Percentiles rank a stretch among this genome's conserved stretches.
phyloP scores from a whole-genome alignment of 2,888 invertebrate species.

The Pseudanteris insignis region DNA sequence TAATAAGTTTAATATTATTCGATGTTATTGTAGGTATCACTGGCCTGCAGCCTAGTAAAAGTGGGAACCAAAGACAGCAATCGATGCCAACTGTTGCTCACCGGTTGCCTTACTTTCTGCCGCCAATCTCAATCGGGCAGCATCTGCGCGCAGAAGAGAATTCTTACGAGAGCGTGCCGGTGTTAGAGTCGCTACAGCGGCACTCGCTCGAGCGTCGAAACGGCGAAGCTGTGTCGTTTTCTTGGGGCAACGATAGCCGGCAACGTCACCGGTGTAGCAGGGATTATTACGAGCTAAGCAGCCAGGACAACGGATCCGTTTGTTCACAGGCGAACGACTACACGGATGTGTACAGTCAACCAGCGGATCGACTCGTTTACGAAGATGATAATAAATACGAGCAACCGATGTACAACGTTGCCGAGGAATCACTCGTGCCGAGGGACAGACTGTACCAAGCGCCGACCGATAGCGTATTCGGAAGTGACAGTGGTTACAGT shows the following conservation, averaged over 20 bases:
- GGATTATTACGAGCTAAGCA: constrained; percentile 57
- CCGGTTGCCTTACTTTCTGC: constrained; percentile 64
- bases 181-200: constrained; percentile 69
- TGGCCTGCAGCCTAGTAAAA: constrained; percentile 55
- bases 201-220: too few relatives aligned
- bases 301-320: constrained; percentile 55
- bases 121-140: constrained; percentile 56
- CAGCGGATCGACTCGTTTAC: constrained; percentile 57
- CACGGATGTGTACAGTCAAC: constrained; percentile 62
- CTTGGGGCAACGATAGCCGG: constrained; percentile 62
- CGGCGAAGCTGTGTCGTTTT: not conserved
- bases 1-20: not conserved
- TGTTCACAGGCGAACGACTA: constrained; percentile 60
- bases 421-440: constrained; percentile 54
- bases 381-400: constrained; percentile 57
- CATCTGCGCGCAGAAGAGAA: constrained; percentile 64
- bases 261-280: constrained; percentile 52
- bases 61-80: constrained; percentile 55
- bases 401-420: constrained; percentile 59
- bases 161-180: constrained; percentile 77
- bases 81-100: constrained; percentile 60
- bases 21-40: constrained; percentile 58
- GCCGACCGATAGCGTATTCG: constrained; percentile 74
- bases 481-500: constrained; percentile 87
- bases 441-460: constrained; percentile 59